phyloP scores from a whole-genome alignment of 2,797 vertebrate species.

The Gouania willdenowi region DNA sequence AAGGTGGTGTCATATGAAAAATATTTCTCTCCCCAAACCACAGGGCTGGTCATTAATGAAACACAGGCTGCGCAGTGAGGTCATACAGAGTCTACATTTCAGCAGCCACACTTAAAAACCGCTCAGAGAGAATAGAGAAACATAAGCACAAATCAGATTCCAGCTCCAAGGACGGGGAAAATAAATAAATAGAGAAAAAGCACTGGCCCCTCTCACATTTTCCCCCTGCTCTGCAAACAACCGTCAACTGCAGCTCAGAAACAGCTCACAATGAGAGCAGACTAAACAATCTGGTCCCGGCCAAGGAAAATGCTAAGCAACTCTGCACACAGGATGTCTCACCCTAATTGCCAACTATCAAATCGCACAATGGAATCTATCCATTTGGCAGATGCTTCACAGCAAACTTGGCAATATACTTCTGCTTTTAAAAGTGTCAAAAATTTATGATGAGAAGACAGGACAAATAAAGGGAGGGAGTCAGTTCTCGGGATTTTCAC shows the following conservation, averaged over 20 bases:
- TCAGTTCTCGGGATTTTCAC: conserved; percentile 34
- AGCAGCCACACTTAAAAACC: conserved; percentile 89
- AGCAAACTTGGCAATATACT: conserved; percentile 61
- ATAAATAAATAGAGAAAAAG: conserved; percentile 82
- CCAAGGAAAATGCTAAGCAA: conserved; percentile 89
- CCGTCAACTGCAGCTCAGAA: conserved; percentile 85
- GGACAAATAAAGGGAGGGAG: conserved; percentile 21
- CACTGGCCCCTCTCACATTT: conserved; percentile 79
- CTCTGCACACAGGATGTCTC: conserved; percentile 83
- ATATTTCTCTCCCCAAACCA: conserved; percentile 92
- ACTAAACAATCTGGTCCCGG: conserved; percentile 90
- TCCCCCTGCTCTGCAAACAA: conserved; percentile 90
- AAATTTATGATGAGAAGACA: conserved; percentile 49
- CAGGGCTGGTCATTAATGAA: conserved; percentile 97
- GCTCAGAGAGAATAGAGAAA: conserved; percentile 87
- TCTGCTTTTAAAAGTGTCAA: conserved; percentile 67
- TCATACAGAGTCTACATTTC: conserved; percentile 97
- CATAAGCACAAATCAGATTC: conserved; percentile 92
- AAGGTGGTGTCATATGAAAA: conserved; percentile 97
- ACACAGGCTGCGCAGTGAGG: conserved; percentile 93
- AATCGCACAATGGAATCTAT: conserved; percentile 83
- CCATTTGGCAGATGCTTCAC: conserved; percentile 81
- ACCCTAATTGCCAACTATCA: conserved; percentile 83
- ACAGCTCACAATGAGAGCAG: conserved; percentile 88
- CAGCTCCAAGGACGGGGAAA: conserved; percentile 84